phyloP scores from a whole-genome alignment of 2,888 invertebrate species.

The Malachius bipustulatus region DNA sequence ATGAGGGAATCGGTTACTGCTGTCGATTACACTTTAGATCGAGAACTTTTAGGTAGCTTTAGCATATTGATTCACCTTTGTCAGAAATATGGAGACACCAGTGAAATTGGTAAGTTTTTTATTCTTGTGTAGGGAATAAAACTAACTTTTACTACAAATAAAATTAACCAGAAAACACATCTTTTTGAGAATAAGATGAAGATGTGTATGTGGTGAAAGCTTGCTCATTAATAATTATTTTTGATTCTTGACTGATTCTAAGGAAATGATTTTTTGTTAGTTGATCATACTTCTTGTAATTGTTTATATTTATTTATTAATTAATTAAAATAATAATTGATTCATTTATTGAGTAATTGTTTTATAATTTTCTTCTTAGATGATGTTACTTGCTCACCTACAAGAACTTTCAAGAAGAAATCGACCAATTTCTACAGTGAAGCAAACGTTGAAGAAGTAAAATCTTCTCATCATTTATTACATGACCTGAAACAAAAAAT shows the following conservation, averaged over 20 bases:
- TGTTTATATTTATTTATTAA: too few species aligned
- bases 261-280: too few species aligned
- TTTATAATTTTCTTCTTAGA: too few species aligned
- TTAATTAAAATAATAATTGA: too few species aligned
- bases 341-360: too few species aligned
- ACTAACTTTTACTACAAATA: too few species aligned
- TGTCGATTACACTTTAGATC: slow-evolving; percentile 44
- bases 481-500: slow-evolving; percentile 50
- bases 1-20: slow-evolving; percentile 41
- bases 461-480: slow-evolving; percentile 58
- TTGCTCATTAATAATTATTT: neutral
- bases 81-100: slow-evolving; percentile 38
- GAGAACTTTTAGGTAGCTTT: slow-evolving; percentile 44
- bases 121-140: too few species aligned
- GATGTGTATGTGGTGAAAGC: too few species aligned
- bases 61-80: slow-evolving; percentile 45
- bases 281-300: too few species aligned
- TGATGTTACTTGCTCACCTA: slow-evolving; percentile 22
- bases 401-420: slow-evolving; percentile 21
- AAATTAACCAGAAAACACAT: too few species aligned
- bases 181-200: too few species aligned
- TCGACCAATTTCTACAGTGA: slow-evolving; percentile 70
- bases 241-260: too few species aligned
- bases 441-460: slow-evolving; percentile 65
- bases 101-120: slow-evolving; percentile 23